Evolutionary conservation across 2,113 vertebrate species (phyloP), one percentile per base, ranked within the genome.

Genomic region (Hydropotes inermis): DNA sequence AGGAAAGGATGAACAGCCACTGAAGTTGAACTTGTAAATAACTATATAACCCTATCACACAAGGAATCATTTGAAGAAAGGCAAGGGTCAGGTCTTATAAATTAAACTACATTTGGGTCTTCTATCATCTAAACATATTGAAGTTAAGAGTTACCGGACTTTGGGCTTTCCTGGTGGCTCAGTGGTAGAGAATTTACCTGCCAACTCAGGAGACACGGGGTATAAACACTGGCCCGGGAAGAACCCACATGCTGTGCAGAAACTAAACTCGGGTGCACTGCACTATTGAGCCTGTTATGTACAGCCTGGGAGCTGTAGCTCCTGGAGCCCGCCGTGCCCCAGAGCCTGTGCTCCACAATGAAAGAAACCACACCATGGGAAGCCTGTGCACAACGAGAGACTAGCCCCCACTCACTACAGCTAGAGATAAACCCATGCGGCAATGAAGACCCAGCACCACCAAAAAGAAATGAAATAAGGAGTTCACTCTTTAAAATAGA

Each of bases 1-100:
- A 85, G 43, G 33, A n/a, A 79, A 2, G 43, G 96, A 96, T 74
- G 21, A 88, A 74, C 88, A 67, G n/a, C 60, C 81, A 95, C 21
- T 27, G 36, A 92, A 30, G 15, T 90, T 95, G 58, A 91, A 94
- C n/a, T 82, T 95, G n/a, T 54, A 97, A 84, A 95, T 91, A 91
- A 85, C 23, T 87, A 39, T 19, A 54, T 55, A 97, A 92, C 11
- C 5, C 9, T 17, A 92, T 61, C 28, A 96, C 12, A 61, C 1
- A 61, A 45, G 61, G 33, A 86, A 87, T 95, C 91, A 94, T 88
- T 92, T 91, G 21, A 92, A 30, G 13, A 90, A 96, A 95, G 50
- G 7, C 9, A 70, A 96, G 33, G 58, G 52, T 95, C 88, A 95
- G 94, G 67, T 60, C 82, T 94, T 67, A 94, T 30, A 94, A 92